Conservation (phyloP, 1,140 invertebrate species). For the Aphaenogaster rudis region DNA sequence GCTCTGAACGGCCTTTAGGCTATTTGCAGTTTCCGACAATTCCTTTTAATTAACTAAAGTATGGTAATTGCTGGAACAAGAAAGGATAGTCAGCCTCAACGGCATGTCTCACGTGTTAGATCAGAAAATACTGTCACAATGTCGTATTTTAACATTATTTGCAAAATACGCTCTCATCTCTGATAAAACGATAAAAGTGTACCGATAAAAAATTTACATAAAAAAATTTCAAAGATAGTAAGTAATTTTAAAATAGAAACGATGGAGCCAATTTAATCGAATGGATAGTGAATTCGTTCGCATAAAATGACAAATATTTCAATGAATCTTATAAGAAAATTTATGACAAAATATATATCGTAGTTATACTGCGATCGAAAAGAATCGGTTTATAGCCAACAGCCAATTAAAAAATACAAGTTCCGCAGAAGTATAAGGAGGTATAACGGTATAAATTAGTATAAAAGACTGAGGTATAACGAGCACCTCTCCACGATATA, state of each 20-base stretch:
- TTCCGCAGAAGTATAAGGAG: neutral
- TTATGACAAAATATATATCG: conserved; percentile 2
- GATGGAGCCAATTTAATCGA: neutral
- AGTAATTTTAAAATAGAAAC: neutral
- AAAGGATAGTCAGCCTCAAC: neutral
- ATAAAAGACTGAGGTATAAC: conserved; percentile 69
- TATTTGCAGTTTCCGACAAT: conserved; percentile 67
- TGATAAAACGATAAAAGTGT: neutral
- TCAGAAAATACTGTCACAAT: conserved; percentile 1
- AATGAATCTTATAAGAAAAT: conserved; percentile 27
- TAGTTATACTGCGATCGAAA: neutral
- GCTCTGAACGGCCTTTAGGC: conserved; percentile 46
- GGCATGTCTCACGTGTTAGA: conserved; percentile 31
- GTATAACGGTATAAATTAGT: conserved; percentile 73
- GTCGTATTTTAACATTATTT: neutral
- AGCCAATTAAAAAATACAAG: conserved; percentile 72
- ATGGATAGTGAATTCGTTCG: neutral
- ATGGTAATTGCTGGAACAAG: conserved; percentile 64
- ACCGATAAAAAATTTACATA: neutral
- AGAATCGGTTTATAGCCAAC: conserved; percentile 56
- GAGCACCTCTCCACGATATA: conserved; percentile 58
- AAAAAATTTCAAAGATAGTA: neutral
- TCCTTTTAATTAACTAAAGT: conserved; percentile 71
- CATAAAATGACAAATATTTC: neutral
- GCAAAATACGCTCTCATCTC: neutral